Evolutionary conservation across 2,797 vertebrate genomes (phyloP).

Genomic region (Enteromius radiatus): DNA sequence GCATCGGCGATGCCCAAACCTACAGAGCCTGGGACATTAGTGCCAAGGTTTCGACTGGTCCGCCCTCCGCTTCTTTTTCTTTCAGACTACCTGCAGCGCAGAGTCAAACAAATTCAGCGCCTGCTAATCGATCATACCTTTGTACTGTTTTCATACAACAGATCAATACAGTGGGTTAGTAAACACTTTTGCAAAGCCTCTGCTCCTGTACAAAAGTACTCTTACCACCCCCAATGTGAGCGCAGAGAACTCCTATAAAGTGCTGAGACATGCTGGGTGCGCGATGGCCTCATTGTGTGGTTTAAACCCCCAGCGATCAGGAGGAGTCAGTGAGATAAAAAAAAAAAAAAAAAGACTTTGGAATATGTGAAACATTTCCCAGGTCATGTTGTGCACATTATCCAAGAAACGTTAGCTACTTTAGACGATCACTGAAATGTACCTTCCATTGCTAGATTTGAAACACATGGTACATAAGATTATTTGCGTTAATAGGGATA

Average conservation of each 20-base stretch:
- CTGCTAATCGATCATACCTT: constrained; percentile 65
- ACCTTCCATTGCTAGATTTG: not conserved
- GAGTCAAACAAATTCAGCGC: constrained; percentile 53
- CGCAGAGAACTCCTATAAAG: not conserved
- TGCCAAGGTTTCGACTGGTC: not conserved
- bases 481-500: not conserved
- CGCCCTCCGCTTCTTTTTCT: constrained; percentile 12
- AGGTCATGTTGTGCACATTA: not conserved
- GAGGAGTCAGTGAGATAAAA: constrained; percentile 32
- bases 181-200: constrained; percentile 50
- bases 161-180: constrained; percentile 60
- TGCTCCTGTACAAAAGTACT: constrained; percentile 24
- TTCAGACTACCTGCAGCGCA: constrained; percentile 52
- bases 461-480: not conserved
- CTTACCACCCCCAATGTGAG: constrained; percentile 7
- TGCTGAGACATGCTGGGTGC: not conserved
- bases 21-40: not conserved
- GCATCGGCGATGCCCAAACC: not conserved
- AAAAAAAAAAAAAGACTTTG: constrained; percentile 26
- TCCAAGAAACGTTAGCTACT: not conserved
- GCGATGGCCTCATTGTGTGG: constrained; percentile 5
- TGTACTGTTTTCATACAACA: constrained; percentile 61
- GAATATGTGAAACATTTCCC: not conserved
- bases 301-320: not conserved
- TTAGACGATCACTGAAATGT: not conserved